Evolutionary conservation across 2,113 vertebrate species (phyloP), one percentile per base, ranked within the genome.

Genomic region (Rhabdomys dilectus): DNA sequence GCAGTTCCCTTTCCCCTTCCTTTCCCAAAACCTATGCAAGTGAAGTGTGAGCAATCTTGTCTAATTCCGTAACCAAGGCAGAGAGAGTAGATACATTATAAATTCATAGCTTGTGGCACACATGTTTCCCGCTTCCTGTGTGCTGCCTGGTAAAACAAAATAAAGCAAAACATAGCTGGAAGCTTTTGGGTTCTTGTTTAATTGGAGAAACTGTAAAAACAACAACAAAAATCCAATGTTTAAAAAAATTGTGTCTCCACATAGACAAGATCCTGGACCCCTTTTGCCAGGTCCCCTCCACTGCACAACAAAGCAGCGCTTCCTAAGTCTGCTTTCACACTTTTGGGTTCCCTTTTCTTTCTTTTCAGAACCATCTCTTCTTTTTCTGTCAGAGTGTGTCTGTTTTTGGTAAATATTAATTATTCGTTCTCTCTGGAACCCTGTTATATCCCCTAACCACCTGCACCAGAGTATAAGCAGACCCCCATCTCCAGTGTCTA

Each of bases 281-380:
- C 15, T 24, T 21, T 15, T 51, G 3, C 7, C 13, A 5, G 10
- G 6, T 70, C 9, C 1, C 2, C 21, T 51, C 0, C 21, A 24
- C 48, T 9, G 0, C n/a, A 75, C 2, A 19, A 45, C 15, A 56
- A 22, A 91, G 2, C 21, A 22, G 17, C 0, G 0, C 7, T 66
- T 42, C 8, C 11, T 13, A 80, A 48, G 24, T 81, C 76, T 5
- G 53, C 88, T 85, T 91, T 21, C 75, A 36, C 29, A 56, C 1
- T 72, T 88, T 36, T 29, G 31, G 39, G 10, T 19, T 17, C 21
- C 48, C 29, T 9, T 82, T 56, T 60, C 48, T 16, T 53, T n/a
- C 48, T 56, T 81, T 36, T 66, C 70, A 60, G 39, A 90, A 82
- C 29, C 85, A 48, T 68, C 29, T 62, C 42, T 76, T 89, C 53